Conservation (phyloP, 1,140 invertebrate genomes). For the Diachasma alloeum region DNA sequence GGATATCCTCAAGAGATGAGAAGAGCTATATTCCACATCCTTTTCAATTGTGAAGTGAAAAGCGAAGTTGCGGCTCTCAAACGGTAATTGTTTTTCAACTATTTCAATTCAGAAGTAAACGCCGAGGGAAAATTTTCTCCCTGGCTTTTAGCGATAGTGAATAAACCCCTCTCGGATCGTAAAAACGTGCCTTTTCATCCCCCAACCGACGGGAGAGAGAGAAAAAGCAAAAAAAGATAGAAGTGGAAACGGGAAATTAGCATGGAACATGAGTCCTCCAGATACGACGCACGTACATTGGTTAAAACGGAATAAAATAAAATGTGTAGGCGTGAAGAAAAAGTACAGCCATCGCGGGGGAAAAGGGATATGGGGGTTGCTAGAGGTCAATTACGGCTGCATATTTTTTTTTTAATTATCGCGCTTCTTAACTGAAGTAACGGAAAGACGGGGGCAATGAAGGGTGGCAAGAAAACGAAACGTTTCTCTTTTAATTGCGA, state of each 20-base stretch:
- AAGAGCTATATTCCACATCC: background rate
- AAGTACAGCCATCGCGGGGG: background rate
- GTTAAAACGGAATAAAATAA: constrained; percentile 5
- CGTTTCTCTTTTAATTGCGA: constrained; percentile 64
- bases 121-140: background rate
- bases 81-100: constrained; percentile 57
- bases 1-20: background rate
- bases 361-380: background rate
- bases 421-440: constrained; percentile 41
- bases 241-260: constrained; percentile 50
- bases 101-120: constrained; percentile 49
- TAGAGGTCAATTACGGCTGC: constrained; percentile 50
- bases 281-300: constrained; percentile 12
- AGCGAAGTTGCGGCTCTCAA: constrained; percentile 14
- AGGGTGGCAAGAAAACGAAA: constrained; percentile 53
- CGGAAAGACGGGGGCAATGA: background rate
- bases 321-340: background rate
- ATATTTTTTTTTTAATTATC: constrained; percentile 62
- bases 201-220: background rate
- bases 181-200: constrained; percentile 42
- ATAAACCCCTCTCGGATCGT: constrained; percentile 29
- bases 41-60: background rate
- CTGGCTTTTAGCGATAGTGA: constrained; percentile 9
- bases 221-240: background rate
- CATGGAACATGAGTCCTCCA: constrained; percentile 45